Evolutionary conservation across 2,113 vertebrate genomes (phyloP).

Genomic region (Phalacrocorax carbo): DNA sequence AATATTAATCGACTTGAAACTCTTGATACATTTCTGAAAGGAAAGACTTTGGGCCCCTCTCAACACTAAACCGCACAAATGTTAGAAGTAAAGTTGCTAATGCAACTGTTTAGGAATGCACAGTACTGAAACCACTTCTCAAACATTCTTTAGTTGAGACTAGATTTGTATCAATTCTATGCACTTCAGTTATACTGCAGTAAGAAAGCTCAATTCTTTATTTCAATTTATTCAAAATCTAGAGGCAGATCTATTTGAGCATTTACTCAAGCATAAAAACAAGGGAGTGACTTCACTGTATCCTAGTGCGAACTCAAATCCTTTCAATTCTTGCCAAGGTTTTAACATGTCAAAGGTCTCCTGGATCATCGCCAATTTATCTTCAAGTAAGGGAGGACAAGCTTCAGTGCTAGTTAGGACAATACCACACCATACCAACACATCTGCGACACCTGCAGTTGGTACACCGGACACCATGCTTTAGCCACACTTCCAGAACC

Average conservation of each 20-base stretch:
- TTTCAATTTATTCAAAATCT: neutral
- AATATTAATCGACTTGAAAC: neutral
- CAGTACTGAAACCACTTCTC: neutral
- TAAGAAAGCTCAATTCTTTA: neutral
- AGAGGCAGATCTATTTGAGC: neutral
- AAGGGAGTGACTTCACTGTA: neutral
- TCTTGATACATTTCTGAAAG: neutral
- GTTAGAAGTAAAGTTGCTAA: neutral
- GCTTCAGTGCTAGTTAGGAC: neutral
- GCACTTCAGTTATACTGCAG: neutral
- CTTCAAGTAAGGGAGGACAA: neutral
- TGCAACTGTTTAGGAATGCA: neutral
- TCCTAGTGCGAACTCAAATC: neutral
- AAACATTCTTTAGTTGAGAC: neutral
- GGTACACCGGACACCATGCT: constrained; percentile 65
- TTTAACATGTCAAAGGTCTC: neutral
- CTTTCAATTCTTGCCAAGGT: neutral
- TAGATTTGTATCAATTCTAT: neutral
- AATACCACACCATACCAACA: neutral
- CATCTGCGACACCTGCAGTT: neutral
- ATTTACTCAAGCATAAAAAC: neutral
- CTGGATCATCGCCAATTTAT: neutral
- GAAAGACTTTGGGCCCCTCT: neutral
- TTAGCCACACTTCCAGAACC: constrained; percentile 37
- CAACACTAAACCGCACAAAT: neutral